phyloP scores from a whole-genome alignment of 2,113 vertebrate species.

The Labrus mixtus region DNA sequence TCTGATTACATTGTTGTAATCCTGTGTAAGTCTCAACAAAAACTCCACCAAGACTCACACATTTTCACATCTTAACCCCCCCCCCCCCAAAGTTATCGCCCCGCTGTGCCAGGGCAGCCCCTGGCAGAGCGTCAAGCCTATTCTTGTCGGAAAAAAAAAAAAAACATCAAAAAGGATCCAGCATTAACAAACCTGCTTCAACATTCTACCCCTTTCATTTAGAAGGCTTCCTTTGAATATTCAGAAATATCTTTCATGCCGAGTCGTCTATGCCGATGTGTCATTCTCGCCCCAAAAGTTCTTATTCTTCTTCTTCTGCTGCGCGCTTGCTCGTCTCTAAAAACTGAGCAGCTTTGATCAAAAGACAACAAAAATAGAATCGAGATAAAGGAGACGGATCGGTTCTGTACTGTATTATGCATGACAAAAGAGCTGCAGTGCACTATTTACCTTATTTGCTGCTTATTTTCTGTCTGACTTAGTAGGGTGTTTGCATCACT shows the following conservation, averaged over 20 bases:
- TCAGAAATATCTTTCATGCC: constrained; percentile 61
- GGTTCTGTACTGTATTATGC: constrained; percentile 45
- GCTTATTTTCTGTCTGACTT: constrained; percentile 16
- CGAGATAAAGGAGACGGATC: constrained; percentile 52
- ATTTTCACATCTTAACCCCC: constrained; percentile 12
- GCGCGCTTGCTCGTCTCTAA: constrained; percentile 26
- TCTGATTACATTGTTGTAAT: constrained; percentile 16
- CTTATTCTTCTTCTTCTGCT: background rate
- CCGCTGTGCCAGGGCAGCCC: constrained; percentile 22
- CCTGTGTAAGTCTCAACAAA: constrained; percentile 34
- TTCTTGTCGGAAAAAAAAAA: constrained; percentile 28
- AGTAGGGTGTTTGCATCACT: background rate
- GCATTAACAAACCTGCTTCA: constrained; percentile 54
- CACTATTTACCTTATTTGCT: constrained; percentile 39
- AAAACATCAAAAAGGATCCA: constrained; percentile 54
- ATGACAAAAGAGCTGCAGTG: constrained; percentile 43
- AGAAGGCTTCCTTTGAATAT: constrained; percentile 56
- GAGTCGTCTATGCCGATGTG: constrained; percentile 23
- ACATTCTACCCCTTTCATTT: constrained; percentile 44
- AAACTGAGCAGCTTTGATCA: constrained; percentile 60
- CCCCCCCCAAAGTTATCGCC: constrained; percentile 5
- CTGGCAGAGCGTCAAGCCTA: background rate
- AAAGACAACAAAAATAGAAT: constrained; percentile 65
- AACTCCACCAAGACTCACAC: background rate
- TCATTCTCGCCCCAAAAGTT: constrained; percentile 56